These are phyloP conservation scores for Dipodomys spectabilis DNA, from an alignment of 2,113 vertebrate species.

Conservation along the genomic window DNA sequence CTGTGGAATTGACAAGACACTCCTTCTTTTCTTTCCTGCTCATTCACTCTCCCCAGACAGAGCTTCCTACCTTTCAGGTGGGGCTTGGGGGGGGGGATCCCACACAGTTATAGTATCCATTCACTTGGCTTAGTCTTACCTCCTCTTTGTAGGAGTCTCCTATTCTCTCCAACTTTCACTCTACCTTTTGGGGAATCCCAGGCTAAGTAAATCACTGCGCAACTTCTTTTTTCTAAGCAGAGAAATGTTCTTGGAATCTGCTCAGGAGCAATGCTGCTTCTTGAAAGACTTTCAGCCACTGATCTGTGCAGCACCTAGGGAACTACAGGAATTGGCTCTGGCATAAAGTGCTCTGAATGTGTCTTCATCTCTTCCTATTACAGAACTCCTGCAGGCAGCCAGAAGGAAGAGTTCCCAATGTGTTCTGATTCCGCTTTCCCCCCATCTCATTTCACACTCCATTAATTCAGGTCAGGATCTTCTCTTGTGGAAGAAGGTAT, in stretches of 20 bases:
- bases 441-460: not conserved
- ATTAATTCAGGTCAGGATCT: conserved; percentile 13
- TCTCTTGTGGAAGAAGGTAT: not conserved
- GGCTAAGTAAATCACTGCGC: too few species aligned
- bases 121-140: not conserved
- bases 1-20: too few species aligned
- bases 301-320: not conserved
- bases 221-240: not conserved
- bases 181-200: not conserved
- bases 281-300: not conserved
- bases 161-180: not conserved
- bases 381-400: not conserved
- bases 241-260: not conserved
- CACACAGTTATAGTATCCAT: too few species aligned
- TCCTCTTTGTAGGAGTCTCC: not conserved
- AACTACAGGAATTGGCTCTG: not conserved
- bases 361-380: not conserved
- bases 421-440: not conserved
- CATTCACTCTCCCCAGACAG: not conserved
- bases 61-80: not conserved
- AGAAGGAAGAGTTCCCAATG: not conserved
- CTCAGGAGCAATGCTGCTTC: not conserved
- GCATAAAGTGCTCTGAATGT: not conserved
- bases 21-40: not conserved
- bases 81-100: too few species aligned